Base-by-base conservation (phyloP, 2,113 vertebrate species). In the Calidris pugnax region DNA sequence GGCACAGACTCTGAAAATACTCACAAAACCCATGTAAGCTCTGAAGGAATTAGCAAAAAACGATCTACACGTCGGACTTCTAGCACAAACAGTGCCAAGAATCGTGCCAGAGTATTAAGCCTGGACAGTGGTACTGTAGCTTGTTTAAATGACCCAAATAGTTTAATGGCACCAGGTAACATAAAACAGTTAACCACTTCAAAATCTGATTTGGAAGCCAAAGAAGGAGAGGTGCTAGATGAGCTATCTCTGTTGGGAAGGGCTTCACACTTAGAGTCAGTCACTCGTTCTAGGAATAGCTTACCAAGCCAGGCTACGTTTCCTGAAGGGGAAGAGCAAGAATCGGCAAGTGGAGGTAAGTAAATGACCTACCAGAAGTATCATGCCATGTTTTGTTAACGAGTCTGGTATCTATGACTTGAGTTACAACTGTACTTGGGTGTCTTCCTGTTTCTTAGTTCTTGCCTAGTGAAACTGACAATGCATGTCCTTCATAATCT, bases 171-270 rank as follows among this genome's bases (percentile, higher is more conserved):
- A 63, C 99, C 99, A 14, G 97, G 98, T 66, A 99, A 98, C 80
- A 98, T 98, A 43, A 99, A 99, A 82, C 98, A 99, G 79, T 98
- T 99, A 96, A 99, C 99, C 97, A 99, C 99, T 97, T 99, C 99
- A 94, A 99, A 99, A 96, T 99, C 99, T 26, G 99, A 99, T 97
- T 98, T 99, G 90, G 99, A 99, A 98, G 99, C 99, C 98, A 99
- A 99, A 99, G 99, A 99, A 98, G 99, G 99, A 97, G 99, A 99
- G 98, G 99, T 99, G 95, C 98, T 99, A 97, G 99, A 99, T 91
- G 99, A 99, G 59, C 98, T 99, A 10, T 99, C 99, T 84, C 98
- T 99, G 78, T 97, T 99, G 98, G 99, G 99, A 87, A 98, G 99
- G 89, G 99, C 99, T 97, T 99, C 99, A 90, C 99, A 99, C 91